Conservation (phyloP, 2,797 vertebrate genomes). For the Loris lydekkerianus region DNA sequence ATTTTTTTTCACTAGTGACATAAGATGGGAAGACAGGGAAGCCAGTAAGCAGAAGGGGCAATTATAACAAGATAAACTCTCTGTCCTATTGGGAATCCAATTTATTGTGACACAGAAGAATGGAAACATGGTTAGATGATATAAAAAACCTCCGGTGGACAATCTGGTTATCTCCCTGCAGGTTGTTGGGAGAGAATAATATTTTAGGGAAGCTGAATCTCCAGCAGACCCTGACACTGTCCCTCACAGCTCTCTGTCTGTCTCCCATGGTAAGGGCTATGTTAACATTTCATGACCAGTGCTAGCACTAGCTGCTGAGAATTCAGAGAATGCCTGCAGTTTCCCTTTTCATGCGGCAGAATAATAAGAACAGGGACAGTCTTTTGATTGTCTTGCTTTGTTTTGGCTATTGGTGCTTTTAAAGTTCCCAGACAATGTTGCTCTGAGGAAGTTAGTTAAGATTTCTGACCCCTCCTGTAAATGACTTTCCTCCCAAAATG, state of each 20-base stretch:
- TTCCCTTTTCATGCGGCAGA: not conserved
- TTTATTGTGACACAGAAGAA: not conserved
- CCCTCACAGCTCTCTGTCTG: not conserved
- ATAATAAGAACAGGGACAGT: not conserved
- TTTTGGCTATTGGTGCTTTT: slow-evolving; percentile 51
- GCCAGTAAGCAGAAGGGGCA: not conserved
- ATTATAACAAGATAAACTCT: not conserved
- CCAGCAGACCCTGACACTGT: not conserved
- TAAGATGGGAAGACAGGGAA: not conserved
- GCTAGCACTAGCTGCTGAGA: not conserved
- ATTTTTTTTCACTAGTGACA: not conserved
- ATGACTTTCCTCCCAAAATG: slow-evolving; percentile 51
- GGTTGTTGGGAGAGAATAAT: not conserved
- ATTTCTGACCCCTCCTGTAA: slow-evolving; percentile 9
- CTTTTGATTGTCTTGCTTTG: slow-evolving; percentile 34
- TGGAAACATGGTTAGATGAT: not conserved
- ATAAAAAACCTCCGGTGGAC: not conserved
- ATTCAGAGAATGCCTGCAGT: not conserved
- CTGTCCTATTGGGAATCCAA: not conserved
- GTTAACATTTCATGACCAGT: not conserved
- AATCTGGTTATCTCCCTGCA: not conserved
- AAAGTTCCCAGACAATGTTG: slow-evolving; percentile 13
- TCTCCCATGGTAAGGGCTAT: not conserved
- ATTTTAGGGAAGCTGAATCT: not conserved
- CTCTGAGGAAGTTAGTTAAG: not conserved